Evolutionary conservation across 1,140 invertebrate genomes (phyloP).

Genomic region (Chironomus striatipennis): DNA sequence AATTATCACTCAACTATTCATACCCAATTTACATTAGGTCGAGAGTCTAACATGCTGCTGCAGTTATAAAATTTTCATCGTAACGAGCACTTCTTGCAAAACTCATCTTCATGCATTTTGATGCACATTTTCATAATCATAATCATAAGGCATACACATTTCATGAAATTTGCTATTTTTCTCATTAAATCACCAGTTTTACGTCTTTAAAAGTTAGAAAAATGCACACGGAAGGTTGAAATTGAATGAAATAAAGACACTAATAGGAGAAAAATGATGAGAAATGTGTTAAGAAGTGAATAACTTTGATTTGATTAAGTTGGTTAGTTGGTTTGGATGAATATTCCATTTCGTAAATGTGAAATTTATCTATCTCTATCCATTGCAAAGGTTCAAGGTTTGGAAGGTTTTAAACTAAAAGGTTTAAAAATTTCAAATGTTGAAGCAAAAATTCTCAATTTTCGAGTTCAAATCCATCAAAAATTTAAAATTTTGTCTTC

Average conservation of each 20-base stretch:
- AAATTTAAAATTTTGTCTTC: too few relatives aligned
- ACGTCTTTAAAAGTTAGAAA: background rate
- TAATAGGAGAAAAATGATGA: background rate
- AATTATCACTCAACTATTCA: too few relatives aligned
- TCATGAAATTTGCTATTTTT: background rate
- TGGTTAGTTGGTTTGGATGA: too few relatives aligned
- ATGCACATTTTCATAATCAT: conserved; percentile 14
- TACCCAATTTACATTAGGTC: too few relatives aligned
- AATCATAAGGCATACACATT: background rate
- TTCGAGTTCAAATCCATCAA: too few relatives aligned
- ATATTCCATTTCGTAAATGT: too few relatives aligned
- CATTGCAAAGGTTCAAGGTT: too few relatives aligned
- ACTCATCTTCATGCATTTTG: background rate
- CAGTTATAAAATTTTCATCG: background rate
- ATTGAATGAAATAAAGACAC: background rate
- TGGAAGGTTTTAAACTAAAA: too few relatives aligned
- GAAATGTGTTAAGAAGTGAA: background rate
- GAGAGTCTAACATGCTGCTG: background rate
- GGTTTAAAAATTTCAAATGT: too few relatives aligned
- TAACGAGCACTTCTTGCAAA: background rate
- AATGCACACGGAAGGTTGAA: background rate
- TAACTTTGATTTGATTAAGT: too few relatives aligned
- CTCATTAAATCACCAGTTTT: background rate
- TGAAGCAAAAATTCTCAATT: too few relatives aligned
- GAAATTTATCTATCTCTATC: too few relatives aligned